Conservation (phyloP, 2,888 invertebrate genomes). For the Nematopogon swammerdamellus region DNA sequence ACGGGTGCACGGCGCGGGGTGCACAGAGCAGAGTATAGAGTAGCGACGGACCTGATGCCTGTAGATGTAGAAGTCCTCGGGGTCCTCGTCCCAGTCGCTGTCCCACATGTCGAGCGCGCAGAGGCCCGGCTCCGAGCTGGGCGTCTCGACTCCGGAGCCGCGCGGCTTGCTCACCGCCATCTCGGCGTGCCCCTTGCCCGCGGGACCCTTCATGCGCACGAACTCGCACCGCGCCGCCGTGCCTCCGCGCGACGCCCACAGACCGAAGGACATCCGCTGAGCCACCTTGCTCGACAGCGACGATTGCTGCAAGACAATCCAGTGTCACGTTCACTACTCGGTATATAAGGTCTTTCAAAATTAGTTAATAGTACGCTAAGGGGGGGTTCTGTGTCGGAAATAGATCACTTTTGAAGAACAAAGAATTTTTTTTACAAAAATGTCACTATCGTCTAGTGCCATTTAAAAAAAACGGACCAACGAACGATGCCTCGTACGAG, state of each 20-base stretch:
- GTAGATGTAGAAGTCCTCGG: slow-evolving; percentile 80
- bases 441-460: too few relatives aligned
- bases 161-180: slow-evolving; percentile 95
- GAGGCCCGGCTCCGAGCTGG: slow-evolving; percentile 86
- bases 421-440: too few relatives aligned
- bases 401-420: too few relatives aligned
- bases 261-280: slow-evolving; percentile 92
- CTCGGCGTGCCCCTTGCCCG: slow-evolving; percentile 95
- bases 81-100: slow-evolving; percentile 84
- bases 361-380: too few relatives aligned
- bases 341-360: too few relatives aligned
- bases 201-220: slow-evolving; percentile 97
- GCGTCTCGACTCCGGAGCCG: slow-evolving; percentile 92
- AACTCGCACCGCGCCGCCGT: slow-evolving; percentile 90
- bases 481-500: too few relatives aligned
- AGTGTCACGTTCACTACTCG: too few relatives aligned
- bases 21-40: too few relatives aligned
- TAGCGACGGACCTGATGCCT: slow-evolving; percentile 66
- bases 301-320: slow-evolving; percentile 80
- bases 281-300: slow-evolving; percentile 93
- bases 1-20: too few relatives aligned
- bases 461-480: too few relatives aligned
- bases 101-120: slow-evolving; percentile 88
- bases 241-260: slow-evolving; percentile 42
- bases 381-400: too few relatives aligned